A percentile compares a stretch with the other conserved stretches of the same genome.
phyloP scores from a whole-genome alignment of 2,113 vertebrate species.

The Copsychus sechellarum region DNA sequence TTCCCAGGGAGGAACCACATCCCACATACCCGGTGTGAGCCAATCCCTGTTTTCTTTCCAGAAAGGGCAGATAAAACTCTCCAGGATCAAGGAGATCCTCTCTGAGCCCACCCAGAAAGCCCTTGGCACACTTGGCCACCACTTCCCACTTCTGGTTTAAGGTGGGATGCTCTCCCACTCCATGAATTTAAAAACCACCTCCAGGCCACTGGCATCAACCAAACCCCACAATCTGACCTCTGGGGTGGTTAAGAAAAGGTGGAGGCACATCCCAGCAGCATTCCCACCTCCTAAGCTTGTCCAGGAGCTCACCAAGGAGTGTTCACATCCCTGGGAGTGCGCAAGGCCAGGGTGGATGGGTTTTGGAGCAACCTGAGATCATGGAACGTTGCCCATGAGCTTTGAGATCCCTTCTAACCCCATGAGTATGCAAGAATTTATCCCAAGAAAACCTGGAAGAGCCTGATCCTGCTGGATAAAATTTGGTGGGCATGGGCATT shows the following conservation, averaged over 20 bases:
- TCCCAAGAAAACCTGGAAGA: not conserved
- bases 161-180: not conserved
- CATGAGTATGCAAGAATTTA: fast-evolving
- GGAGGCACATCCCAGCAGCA: not conserved
- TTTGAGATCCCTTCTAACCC: not conserved
- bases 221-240: fast-evolving
- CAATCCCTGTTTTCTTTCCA: not conserved
- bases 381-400: fast-evolving
- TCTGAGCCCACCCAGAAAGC: not conserved
- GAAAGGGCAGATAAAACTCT: not conserved
- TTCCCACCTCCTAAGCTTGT: not conserved
- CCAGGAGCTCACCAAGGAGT: not conserved
- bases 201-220: not conserved
- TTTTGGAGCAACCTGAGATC: not conserved
- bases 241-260: not conserved
- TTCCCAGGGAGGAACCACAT: not conserved
- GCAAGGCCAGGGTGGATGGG: not conserved
- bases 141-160: not conserved
- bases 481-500: not conserved
- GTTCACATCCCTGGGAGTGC: not conserved
- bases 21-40: not conserved
- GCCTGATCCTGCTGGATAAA: not conserved
- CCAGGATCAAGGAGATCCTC: not conserved
- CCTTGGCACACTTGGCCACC: not conserved
- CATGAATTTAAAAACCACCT: not conserved